Evolutionary conservation across 2,888 invertebrate genomes (phyloP).

Genomic region (Oxytorus armatus): DNA sequence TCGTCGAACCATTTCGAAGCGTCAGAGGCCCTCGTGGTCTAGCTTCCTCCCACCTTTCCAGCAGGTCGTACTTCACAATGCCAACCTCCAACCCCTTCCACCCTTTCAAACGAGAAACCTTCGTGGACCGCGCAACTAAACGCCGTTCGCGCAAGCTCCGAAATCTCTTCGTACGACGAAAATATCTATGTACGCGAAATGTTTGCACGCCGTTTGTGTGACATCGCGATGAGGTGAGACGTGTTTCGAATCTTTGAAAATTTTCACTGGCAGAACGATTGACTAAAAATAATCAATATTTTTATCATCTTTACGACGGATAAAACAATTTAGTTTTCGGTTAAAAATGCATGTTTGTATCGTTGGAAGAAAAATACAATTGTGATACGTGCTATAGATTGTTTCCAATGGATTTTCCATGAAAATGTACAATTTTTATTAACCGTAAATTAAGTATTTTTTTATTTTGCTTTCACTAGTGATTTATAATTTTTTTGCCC

Average conservation of each 20-base stretch:
- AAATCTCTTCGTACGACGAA: constrained; percentile 59
- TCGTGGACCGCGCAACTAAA: constrained; percentile 64
- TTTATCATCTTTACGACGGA: too few species aligned
- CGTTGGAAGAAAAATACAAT: too few species aligned
- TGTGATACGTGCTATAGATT: too few species aligned
- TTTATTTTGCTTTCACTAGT: too few species aligned
- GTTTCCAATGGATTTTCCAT: too few species aligned
- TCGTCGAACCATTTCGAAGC: constrained; percentile 64
- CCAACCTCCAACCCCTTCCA: constrained; percentile 52
- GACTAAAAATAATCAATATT: too few species aligned
- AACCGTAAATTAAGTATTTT: too few species aligned
- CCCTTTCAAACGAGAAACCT: constrained; percentile 38
- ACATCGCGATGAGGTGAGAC: neutral
- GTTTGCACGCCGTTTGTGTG: neutral
- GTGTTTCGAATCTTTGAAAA: neutral
- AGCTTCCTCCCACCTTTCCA: constrained; percentile 62
- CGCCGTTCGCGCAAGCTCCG: constrained; percentile 71
- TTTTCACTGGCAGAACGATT: neutral
- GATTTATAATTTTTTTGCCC: too few species aligned
- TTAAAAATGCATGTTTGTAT: too few species aligned
- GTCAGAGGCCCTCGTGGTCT: constrained; percentile 67
- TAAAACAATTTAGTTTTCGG: too few species aligned
- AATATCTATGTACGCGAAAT: neutral
- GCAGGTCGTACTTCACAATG: constrained; percentile 62
- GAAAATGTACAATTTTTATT: too few species aligned